Evolutionary conservation across 2,797 vertebrate species (phyloP).

Genomic region (Poeciliopsis presidionis): DNA sequence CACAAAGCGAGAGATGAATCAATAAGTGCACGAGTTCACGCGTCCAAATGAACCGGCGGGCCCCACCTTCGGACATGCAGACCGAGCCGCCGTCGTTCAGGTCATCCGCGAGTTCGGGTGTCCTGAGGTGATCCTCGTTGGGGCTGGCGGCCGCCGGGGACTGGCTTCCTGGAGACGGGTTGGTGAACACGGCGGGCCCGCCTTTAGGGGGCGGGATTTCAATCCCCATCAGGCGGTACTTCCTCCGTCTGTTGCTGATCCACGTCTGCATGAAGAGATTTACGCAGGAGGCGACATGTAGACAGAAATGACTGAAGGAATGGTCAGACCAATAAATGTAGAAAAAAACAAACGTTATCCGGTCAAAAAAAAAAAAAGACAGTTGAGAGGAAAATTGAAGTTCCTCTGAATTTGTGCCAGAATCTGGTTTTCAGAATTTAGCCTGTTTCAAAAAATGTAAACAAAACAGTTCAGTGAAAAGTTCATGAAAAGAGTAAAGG

Average conservation of each 20-base stretch:
- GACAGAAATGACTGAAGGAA: neutral
- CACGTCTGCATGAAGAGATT: constrained; percentile 86
- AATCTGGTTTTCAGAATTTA: neutral
- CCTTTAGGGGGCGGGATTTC: constrained; percentile 96
- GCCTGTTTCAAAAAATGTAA: neutral
- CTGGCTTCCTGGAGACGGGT: constrained; percentile 76
- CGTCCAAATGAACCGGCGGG: neutral
- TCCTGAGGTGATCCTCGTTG: constrained; percentile 83
- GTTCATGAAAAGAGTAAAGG: neutral
- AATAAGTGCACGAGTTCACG: neutral
- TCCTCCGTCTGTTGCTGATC: constrained; percentile 98
- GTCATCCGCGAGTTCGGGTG: constrained; percentile 85
- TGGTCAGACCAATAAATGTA: neutral
- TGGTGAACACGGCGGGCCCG: constrained; percentile 91
- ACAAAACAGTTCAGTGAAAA: neutral
- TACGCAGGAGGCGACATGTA: neutral
- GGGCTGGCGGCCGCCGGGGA: constrained; percentile 84
- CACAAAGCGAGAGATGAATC: neutral
- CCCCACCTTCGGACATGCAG: constrained; percentile 91
- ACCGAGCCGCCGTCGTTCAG: constrained; percentile 89
- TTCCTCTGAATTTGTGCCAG: neutral
- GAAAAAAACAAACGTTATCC: neutral
- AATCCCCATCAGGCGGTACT: constrained; percentile 98
- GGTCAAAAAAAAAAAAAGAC: neutral
- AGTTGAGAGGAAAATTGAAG: neutral